A percentile compares a stretch with the other conserved stretches of the same genome.
Evolutionary conservation across 2,113 vertebrate species (phyloP).

Genomic region (Acrocephalus arundinaceus): DNA sequence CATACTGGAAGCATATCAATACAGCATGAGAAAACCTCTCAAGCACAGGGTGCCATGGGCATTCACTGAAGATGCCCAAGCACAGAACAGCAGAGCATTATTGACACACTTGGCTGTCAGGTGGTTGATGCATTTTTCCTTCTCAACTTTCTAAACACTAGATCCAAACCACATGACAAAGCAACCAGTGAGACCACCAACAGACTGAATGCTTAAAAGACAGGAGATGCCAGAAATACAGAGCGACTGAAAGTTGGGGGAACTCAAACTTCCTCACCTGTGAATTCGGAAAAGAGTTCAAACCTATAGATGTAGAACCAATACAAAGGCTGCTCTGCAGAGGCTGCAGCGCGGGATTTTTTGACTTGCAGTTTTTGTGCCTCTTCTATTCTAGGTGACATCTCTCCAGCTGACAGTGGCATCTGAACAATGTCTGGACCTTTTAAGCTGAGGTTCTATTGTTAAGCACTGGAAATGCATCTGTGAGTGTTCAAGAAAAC

Average conservation of each 20-base stretch:
- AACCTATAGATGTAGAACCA: background rate
- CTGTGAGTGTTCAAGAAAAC: conserved; percentile 8
- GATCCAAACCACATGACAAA: background rate
- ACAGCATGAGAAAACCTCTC: background rate
- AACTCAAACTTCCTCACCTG: background rate
- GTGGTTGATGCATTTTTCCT: background rate
- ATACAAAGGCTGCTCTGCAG: background rate
- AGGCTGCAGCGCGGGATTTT: background rate
- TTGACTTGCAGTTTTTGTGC: background rate
- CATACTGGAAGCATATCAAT: background rate
- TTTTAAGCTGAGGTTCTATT: background rate
- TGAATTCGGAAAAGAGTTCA: background rate
- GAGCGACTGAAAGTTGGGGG: background rate
- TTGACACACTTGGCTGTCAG: background rate
- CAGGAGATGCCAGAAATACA: background rate
- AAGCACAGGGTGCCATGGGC: background rate
- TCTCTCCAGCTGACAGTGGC: background rate
- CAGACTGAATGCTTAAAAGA: background rate
- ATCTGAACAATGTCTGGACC: background rate
- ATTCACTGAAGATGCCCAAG: background rate
- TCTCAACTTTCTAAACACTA: background rate
- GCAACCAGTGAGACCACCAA: background rate
- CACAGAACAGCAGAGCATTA: background rate
- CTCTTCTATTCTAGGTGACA: background rate
- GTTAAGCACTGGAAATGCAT: background rate